Evolutionary conservation across 2,888 invertebrate species (phyloP), one percentile per base, ranked within the genome.

Genomic region (Mythimna loreyi): DNA sequence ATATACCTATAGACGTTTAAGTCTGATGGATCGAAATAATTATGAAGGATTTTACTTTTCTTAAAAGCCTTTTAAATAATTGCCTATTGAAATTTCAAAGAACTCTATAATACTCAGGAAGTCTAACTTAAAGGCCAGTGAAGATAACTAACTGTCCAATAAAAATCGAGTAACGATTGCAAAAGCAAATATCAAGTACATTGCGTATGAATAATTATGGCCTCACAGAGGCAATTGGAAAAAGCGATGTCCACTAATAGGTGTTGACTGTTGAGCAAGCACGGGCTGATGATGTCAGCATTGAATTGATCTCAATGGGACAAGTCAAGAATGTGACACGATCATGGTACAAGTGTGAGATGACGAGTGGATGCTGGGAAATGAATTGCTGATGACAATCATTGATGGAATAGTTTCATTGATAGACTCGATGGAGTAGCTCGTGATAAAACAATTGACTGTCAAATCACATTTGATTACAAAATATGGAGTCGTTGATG

Each of bases 241-340:
- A 87, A 82, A 86, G 76, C 78, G 79, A 85, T 80, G 78, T 70
- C 66, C 72, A 73, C 80, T 84, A 87, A 86, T 86, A 86, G 84
- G 84, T 87, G 86, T 87, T 87, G 87, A 85, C 84, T 87, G 86
- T 87, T 87, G 87, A 85, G 88, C 80, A 89, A 87, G 81, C 75
- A 82, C 70, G 69, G 72, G 75, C 66, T 56, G 87, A 87, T 89
- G 90, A 91, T 90, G 90, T 91, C 89, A 91, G 87, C 87, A 80
- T 67, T 67, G 86, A 89, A 90, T 91, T 90, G 90, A 89, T 87
- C 88, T 82, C 88, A 89, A 90, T 90, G 70, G 79, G 76, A 58
- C 55, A 61, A 74, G 78, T 77, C 77, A 86, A 84, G 86, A 88
- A 89, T 87, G 87, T 85, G 85, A 87, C 86, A 83, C 71, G 73